Percentiles rank a stretch among this genome's conserved stretches.
phyloP scores from a whole-genome alignment of 2,888 invertebrate genomes.

The Drosophila paramelanica region DNA sequence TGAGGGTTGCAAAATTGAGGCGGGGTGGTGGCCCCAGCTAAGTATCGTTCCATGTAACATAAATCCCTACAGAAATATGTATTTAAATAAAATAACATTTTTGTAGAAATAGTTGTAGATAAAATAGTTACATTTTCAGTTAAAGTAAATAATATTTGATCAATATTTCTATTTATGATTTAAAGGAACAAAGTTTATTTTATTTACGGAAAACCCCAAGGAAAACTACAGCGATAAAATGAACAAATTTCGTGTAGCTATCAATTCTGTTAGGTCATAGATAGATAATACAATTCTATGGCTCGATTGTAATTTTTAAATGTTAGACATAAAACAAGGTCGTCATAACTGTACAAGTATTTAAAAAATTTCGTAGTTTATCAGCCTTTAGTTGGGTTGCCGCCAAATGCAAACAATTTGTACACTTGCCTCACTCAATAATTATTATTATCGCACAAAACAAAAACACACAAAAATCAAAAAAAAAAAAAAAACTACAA shows the following conservation, averaged over 20 bases:
- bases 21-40: slow-evolving; percentile 4
- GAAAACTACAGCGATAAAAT: background rate
- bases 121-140: too few relatives aligned
- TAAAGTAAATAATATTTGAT: too few relatives aligned
- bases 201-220: background rate
- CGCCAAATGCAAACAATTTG: slow-evolving; percentile 25
- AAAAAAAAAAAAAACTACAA: slow-evolving; percentile 1
- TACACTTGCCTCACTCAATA: slow-evolving; percentile 60
- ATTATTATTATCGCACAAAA: slow-evolving; percentile 45
- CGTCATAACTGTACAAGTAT: slow-evolving; percentile 46
- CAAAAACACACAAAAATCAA: slow-evolving; percentile 6
- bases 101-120: too few relatives aligned
- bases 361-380: slow-evolving; percentile 46
- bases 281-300: background rate
- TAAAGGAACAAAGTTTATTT: too few relatives aligned
- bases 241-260: background rate
- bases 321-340: slow-evolving; percentile 33
- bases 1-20: slow-evolving; percentile 10
- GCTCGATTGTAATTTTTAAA: background rate
- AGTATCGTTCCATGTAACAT: slow-evolving; percentile 3
- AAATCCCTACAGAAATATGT: background rate
- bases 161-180: background rate
- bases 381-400: slow-evolving; percentile 27
- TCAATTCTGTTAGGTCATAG: background rate
- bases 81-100: background rate